Conservation (phyloP, 2,797 vertebrate genomes). For the Falco naumanni region DNA sequence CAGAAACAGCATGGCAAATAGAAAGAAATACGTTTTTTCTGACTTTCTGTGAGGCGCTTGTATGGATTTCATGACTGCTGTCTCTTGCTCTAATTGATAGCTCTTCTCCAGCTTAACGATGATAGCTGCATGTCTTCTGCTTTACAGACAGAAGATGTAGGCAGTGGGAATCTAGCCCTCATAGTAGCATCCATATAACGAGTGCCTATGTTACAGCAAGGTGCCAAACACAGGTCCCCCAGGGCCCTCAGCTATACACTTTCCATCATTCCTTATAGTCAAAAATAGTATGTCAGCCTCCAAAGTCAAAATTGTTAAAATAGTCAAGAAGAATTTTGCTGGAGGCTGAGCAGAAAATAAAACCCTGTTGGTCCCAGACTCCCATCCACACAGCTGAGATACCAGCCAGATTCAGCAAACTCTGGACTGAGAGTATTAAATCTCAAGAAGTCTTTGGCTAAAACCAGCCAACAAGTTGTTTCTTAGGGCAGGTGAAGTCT, state of each 20-base stretch:
- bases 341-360: no score
- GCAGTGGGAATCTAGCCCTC: background rate
- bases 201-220: background rate
- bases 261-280: background rate
- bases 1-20: background rate
- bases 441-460: background rate
- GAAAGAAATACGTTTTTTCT: background rate
- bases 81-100: background rate
- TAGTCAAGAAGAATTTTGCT: no score
- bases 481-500: background rate
- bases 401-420: background rate
- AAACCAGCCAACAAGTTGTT: fast-evolving
- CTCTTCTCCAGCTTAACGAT: background rate
- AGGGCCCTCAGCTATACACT: background rate
- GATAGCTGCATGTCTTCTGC: background rate
- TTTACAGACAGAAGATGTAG: background rate
- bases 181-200: background rate
- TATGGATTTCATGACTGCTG: fast-evolving
- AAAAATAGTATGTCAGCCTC: background rate
- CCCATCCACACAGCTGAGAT: no score
- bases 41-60: background rate
- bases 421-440: background rate
- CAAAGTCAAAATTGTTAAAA: background rate
- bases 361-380: no score
- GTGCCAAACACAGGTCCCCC: background rate